phyloP scores from a whole-genome alignment of 2,113 vertebrate species.

The Isichthys henryi region DNA sequence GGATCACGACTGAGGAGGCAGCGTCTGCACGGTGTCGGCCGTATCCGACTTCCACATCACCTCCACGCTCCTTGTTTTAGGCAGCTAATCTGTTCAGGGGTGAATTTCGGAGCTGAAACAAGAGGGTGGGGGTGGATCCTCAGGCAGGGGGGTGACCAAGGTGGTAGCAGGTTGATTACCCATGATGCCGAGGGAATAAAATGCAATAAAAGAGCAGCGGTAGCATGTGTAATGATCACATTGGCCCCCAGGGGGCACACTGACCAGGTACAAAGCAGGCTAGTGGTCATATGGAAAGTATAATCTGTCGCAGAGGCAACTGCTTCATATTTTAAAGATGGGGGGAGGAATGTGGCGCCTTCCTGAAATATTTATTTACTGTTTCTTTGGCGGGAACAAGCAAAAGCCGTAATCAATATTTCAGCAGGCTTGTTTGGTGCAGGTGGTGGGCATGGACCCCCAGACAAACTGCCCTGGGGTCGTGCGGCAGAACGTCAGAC shows the following conservation, averaged over 20 bases:
- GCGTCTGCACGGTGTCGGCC: neutral
- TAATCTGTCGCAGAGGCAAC: constrained; percentile 40
- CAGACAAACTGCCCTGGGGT: neutral
- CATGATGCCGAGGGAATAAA: neutral
- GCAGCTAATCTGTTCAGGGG: neutral
- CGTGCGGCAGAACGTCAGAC: neutral
- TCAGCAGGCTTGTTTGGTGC: constrained; percentile 45
- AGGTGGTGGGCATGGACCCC: constrained; percentile 23
- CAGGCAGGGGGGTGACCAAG: neutral
- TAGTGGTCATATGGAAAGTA: neutral
- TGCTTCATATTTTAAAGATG: constrained; percentile 52
- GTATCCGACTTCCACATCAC: neutral
- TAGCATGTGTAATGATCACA: neutral
- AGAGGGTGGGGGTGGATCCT: neutral
- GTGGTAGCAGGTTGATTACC: neutral
- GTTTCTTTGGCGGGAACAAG: constrained; percentile 66
- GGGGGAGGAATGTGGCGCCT: constrained; percentile 56
- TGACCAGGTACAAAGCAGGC: neutral
- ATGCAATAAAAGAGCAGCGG: neutral
- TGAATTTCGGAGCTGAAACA: neutral
- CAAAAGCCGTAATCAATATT: constrained; percentile 75
- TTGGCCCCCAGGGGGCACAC: neutral
- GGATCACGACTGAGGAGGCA: neutral
- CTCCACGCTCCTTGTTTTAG: neutral
- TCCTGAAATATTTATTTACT: constrained; percentile 72